Evolutionary conservation across 92 coral and sea anemone species (phyloP).

Genomic region (Desmophyllum pertusum): DNA sequence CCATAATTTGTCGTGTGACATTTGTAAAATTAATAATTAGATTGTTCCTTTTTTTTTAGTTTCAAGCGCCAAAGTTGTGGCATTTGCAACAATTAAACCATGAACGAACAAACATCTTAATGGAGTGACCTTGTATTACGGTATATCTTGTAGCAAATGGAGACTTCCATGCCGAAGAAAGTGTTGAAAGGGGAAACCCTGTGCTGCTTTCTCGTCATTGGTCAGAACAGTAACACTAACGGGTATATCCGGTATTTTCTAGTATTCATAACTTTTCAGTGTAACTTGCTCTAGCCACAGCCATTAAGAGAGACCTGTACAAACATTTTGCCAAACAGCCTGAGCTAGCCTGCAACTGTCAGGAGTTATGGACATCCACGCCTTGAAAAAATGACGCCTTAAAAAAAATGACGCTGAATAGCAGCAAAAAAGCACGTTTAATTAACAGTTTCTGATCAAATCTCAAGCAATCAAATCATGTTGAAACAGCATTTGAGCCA

Average conservation of each 20-base stretch:
- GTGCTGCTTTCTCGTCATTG: no score
- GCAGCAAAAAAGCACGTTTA: not conserved
- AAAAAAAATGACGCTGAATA: not conserved
- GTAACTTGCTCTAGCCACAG: not conserved
- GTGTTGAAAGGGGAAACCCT: no score
- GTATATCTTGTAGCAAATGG: not conserved
- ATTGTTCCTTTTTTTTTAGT: not conserved
- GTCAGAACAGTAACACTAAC: no score
- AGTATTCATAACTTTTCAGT: not conserved
- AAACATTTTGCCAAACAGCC: not conserved
- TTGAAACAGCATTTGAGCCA: not conserved
- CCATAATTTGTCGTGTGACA: not conserved
- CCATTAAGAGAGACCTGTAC: not conserved
- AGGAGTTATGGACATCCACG: not conserved
- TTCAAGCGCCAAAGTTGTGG: not conserved
- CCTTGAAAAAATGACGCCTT: not conserved
- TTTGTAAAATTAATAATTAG: not conserved
- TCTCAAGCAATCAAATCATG: not conserved
- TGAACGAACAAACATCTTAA: not conserved
- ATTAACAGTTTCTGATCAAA: not conserved
- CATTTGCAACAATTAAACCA: not conserved
- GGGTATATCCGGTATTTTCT: not conserved
- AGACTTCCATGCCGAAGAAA: no score
- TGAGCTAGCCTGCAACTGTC: not conserved
- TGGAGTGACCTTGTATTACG: not conserved